phyloP scores from a whole-genome alignment of 2,113 vertebrate genomes.

The Scomber scombrus region DNA sequence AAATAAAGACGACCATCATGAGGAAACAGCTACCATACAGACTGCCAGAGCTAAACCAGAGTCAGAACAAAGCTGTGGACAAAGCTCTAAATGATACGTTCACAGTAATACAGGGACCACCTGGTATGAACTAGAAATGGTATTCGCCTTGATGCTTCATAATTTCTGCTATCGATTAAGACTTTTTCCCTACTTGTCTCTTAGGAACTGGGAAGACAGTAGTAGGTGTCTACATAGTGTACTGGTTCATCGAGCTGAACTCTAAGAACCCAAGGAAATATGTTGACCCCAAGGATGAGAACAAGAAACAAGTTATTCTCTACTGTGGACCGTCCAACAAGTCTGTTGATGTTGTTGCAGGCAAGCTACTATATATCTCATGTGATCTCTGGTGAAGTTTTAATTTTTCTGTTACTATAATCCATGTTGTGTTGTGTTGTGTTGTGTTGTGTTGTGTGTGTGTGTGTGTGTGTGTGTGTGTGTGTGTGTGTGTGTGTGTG shows the following conservation, averaged over 20 bases:
- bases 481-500: neutral
- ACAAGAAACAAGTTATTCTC: conserved; percentile 84
- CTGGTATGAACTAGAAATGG: conserved; percentile 83
- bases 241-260: conserved; percentile 85
- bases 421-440: too few relatives aligned
- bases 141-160: neutral
- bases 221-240: conserved; percentile 88
- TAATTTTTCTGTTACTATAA: neutral
- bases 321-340: conserved; percentile 98
- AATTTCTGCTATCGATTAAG: neutral
- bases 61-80: conserved; percentile 84
- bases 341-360: conserved; percentile 94
- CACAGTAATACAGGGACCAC: conserved; percentile 92
- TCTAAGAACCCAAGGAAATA: conserved; percentile 32
- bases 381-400: neutral
- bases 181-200: neutral
- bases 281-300: conserved; percentile 29
- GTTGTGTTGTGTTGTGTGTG: too few relatives aligned
- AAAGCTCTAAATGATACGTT: conserved; percentile 85
- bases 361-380: conserved; percentile 68
- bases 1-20: conserved; percentile 19
- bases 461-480: too few relatives aligned
- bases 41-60: conserved; percentile 82
- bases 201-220: conserved; percentile 84
- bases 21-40: conserved; percentile 26